A percentile compares a stretch with the other conserved stretches of the same genome.
These are phyloP conservation scores for Dasypogon diadema DNA, from an alignment of 2,888 invertebrate species.

Conservation along the genomic window DNA sequence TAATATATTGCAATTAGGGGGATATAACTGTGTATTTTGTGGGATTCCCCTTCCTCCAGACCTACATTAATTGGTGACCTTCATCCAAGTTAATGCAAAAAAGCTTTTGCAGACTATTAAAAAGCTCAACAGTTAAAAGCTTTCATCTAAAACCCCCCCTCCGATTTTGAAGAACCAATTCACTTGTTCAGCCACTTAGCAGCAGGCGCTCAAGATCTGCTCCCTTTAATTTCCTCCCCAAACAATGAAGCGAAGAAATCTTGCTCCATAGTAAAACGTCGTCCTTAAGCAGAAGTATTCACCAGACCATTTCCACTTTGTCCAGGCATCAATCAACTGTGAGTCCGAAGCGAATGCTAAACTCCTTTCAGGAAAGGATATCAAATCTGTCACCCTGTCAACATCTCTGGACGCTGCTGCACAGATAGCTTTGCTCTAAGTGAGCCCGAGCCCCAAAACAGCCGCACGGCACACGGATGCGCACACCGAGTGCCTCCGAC, in stretches of 20 bases:
- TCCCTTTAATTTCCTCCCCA: neutral
- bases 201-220: too few relatives aligned
- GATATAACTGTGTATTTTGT: too few relatives aligned
- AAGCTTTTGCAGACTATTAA: too few relatives aligned
- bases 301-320: neutral
- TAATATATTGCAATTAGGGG: too few relatives aligned
- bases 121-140: too few relatives aligned
- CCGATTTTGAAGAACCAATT: too few relatives aligned
- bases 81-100: too few relatives aligned
- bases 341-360: slow-evolving; percentile 22
- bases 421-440: neutral
- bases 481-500: neutral
- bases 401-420: neutral
- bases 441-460: too few relatives aligned
- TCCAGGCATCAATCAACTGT: slow-evolving; percentile 29
- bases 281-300: neutral
- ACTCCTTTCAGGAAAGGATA: slow-evolving; percentile 29
- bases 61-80: too few relatives aligned
- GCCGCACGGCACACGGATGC: neutral
- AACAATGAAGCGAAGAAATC: neutral
- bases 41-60: too few relatives aligned
- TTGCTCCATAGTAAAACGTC: neutral
- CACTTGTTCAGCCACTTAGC: too few relatives aligned
- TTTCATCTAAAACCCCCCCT: too few relatives aligned
- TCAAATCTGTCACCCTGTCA: slow-evolving; percentile 47